Base-by-base conservation (phyloP, 2,113 vertebrate species). In the Heterotilapia buettikoferi region DNA sequence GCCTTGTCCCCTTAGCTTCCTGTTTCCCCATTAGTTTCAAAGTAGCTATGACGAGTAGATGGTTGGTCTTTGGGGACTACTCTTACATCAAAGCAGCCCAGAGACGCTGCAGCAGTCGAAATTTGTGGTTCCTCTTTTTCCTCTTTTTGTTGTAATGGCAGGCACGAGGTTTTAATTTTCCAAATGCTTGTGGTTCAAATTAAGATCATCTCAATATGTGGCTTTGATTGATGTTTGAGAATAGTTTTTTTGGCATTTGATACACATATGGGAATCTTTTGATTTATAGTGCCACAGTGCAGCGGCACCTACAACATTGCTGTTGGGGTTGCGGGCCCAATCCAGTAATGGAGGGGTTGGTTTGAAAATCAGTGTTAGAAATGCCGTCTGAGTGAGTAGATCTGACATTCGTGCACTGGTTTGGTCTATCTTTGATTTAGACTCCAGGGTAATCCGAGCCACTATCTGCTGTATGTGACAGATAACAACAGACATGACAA, bases 131-230 rank as follows among this genome's bases (percentile, higher is more conserved):
- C 86, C 86, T 76, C 68, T 88, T 89, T 87, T 85, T 86, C 90
- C 80, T 83, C 81, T 82, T 76, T 66, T 85, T 93, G 90, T 78
- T 84, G 90, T 95, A 90, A 95, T 92, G 90, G 85, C 89, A 94
- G 89, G 90, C 90, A 82, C 88, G 94, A 94, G 95, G 95, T 96
- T 96, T 96, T 96, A 95, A 96, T 96, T 96, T 96, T 96, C 94
- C 84, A 92, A 96, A 96, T 95, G 92, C 94, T 94, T 96, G 95
- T 21, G 93, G 96, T 95, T 94, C 47, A 90, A 95, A 96, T 95
- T 94, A 96, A 94, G 94, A 96, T 95, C 87, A 94, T 95, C 93
- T 95, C 95, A 96, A 93, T 96, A 95, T 96, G 96, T 94, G 93
- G 92, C 92, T 91, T 86, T 96, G 95, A 96, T 94, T 95, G 95